Percentiles rank a stretch among this genome's conserved stretches.
phyloP scores from a whole-genome alignment of 2,888 invertebrate genomes.

The Apodemia hepburni region DNA sequence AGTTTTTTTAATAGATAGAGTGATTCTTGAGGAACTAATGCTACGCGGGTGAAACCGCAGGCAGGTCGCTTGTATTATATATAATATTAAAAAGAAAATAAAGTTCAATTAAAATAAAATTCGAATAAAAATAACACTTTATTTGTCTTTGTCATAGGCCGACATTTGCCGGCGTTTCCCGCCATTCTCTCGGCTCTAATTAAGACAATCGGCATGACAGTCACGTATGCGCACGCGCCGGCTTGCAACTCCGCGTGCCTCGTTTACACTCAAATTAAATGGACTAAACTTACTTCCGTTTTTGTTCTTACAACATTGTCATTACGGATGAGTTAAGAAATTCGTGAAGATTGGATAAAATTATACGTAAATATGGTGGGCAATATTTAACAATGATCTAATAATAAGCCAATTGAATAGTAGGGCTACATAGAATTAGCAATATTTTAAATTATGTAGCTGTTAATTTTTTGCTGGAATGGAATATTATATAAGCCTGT shows the following conservation, averaged over 20 bases:
- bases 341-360: background rate
- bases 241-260: conserved; percentile 44
- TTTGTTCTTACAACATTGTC: conserved; percentile 13
- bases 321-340: background rate
- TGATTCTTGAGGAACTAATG: too few relatives aligned
- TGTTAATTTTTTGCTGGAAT: too few relatives aligned
- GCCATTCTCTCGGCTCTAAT: conserved; percentile 66
- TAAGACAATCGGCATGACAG: conserved; percentile 54
- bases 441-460: too few relatives aligned
- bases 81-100: background rate
- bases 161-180: conserved; percentile 18
- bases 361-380: background rate
- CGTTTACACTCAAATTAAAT: conserved; percentile 35
- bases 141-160: background rate
- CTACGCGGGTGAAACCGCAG: too few relatives aligned
- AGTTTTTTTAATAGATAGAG: background rate
- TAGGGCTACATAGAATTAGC: too few relatives aligned
- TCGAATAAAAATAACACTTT: background rate
- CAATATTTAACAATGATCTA: too few relatives aligned
- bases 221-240: conserved; percentile 49
- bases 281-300: conserved; percentile 23
- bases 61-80: too few relatives aligned
- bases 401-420: too few relatives aligned
- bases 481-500: too few relatives aligned
- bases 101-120: background rate